A percentile compares a stretch with the other conserved stretches of the same genome.
Conservation (phyloP, 64 coral and sea anemone species). For the Porites lutea region DNA sequence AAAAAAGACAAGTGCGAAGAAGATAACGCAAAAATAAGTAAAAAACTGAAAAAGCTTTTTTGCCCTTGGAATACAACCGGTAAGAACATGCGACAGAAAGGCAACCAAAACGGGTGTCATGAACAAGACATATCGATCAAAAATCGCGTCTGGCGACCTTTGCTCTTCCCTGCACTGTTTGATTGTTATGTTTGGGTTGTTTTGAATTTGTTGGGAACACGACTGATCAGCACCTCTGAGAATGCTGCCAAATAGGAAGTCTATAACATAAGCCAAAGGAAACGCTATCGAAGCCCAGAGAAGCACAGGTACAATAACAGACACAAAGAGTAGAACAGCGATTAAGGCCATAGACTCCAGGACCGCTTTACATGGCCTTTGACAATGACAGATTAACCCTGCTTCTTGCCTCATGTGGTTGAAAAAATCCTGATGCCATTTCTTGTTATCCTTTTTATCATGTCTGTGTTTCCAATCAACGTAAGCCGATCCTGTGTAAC, state of each 20-base stretch:
- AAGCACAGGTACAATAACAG: background rate
- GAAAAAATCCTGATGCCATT: conserved; percentile 57
- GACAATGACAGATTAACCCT: conserved; percentile 50
- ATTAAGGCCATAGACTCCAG: conserved; percentile 7
- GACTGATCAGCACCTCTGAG: background rate
- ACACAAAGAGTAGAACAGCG: background rate
- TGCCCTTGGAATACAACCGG: background rate
- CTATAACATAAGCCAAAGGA: conserved; percentile 47
- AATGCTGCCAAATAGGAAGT: conserved; percentile 41
- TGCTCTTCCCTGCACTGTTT: background rate
- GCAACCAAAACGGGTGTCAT: background rate
- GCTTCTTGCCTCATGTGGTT: conserved; percentile 53
- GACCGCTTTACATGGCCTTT: conserved; percentile 21
- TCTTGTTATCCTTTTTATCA: background rate
- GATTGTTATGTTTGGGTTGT: background rate
- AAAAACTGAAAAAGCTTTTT: background rate
- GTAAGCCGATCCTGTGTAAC: conserved; percentile 67
- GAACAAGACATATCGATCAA: background rate
- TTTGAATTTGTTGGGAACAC: background rate
- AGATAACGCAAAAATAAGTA: too few species aligned
- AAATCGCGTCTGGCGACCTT: background rate
- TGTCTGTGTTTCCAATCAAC: conserved; percentile 54
- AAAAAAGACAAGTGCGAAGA: conserved; percentile 19
- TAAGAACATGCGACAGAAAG: background rate
- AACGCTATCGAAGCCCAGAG: conserved; percentile 20